phyloP scores from a whole-genome alignment of 2,113 vertebrate genomes.

The Urocynchramus pylzowi region DNA sequence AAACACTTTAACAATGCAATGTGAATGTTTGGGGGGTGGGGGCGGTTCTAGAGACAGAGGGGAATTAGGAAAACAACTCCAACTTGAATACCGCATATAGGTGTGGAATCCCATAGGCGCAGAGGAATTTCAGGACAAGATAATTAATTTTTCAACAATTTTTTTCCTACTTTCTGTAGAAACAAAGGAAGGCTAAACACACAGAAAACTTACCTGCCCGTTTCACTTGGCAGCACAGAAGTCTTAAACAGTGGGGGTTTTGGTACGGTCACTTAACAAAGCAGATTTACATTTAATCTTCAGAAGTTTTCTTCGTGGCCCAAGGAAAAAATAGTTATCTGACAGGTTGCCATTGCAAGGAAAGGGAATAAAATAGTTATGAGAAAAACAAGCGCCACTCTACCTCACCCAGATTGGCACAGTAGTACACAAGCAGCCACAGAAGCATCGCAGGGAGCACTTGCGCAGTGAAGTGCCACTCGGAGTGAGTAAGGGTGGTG shows the following conservation, averaged over 20 bases:
- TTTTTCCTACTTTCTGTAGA: background rate
- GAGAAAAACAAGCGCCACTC: background rate
- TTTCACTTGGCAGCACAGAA: background rate
- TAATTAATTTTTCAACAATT: background rate
- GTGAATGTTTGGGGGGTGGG: background rate
- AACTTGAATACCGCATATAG: background rate
- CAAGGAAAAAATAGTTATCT: background rate
- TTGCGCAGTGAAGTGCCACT: background rate
- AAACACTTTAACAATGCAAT: background rate
- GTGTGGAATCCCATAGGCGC: background rate
- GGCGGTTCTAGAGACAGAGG: background rate
- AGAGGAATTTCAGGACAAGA: conserved; percentile 36
- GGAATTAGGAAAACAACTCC: background rate
- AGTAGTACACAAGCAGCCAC: background rate
- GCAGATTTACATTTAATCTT: background rate
- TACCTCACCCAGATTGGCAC: background rate
- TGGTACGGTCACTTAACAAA: background rate
- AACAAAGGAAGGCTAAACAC: background rate
- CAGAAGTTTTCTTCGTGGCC: background rate
- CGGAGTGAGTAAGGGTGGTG: background rate
- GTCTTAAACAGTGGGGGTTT: background rate
- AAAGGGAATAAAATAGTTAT: background rate
- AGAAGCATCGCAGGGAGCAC: background rate
- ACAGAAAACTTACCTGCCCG: conserved; percentile 37
- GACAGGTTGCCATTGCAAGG: background rate